Percentiles rank a stretch among this genome's conserved stretches.
Conservation (phyloP, 2,113 vertebrate genomes). For the Siniperca chuatsi region DNA sequence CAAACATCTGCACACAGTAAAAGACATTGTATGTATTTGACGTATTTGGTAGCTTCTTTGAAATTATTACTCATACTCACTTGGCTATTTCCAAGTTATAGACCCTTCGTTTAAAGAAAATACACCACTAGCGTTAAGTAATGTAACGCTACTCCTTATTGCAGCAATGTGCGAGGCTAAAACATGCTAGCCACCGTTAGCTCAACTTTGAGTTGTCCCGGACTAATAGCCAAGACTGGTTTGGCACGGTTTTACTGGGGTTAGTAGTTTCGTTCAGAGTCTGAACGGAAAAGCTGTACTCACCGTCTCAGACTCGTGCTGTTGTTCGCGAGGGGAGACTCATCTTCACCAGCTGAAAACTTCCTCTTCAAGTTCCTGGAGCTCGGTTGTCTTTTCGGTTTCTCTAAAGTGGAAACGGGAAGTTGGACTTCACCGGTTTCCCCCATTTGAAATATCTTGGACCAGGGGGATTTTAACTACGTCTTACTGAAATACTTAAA, state of each 20-base stretch:
- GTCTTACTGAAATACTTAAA: neutral
- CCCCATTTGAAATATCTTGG: constrained; percentile 61
- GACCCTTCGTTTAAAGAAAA: neutral
- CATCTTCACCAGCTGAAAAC: constrained; percentile 50
- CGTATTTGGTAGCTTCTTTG: neutral
- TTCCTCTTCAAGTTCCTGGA: constrained; percentile 50
- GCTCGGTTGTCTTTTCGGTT: constrained; percentile 48
- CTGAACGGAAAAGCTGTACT: neutral
- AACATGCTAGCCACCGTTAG: neutral
- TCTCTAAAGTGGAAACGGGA: constrained; percentile 2
- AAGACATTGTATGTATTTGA: too few species aligned
- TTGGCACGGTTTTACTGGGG: neutral
- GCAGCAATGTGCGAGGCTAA: neutral
- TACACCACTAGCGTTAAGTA: too few species aligned
- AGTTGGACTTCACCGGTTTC: constrained; percentile 37
- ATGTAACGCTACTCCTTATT: too few species aligned
- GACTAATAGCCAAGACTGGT: neutral
- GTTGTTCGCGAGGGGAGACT: neutral
- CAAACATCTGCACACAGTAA: neutral
- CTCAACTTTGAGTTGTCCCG: neutral
- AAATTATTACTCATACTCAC: fast-evolving
- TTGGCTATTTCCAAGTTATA: neutral
- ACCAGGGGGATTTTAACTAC: neutral
- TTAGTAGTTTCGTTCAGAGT: neutral
- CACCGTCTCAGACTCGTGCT: constrained; percentile 24